Evolutionary conservation across 2,113 vertebrate genomes (phyloP), one percentile per base, ranked within the genome.

Genomic region (Pelecanoides urinatrix): DNA sequence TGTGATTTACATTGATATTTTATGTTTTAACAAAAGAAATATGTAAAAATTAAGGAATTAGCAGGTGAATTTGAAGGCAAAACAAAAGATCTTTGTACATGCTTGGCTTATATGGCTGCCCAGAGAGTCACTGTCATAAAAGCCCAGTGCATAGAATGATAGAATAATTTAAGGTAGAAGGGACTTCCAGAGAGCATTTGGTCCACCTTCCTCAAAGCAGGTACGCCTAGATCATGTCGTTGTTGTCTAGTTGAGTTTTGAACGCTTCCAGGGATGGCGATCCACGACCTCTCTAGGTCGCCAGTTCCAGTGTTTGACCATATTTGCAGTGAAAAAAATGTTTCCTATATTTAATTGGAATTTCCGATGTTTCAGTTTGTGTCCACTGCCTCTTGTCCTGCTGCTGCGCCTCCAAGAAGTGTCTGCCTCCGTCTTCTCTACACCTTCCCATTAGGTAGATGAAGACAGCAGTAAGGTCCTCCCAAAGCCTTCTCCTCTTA

Each of bases 321-420:
- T 62, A 63, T 36, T 49, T 1, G 3, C 47, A 26, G 40, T 42
- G 44, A 20, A 85, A 80, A 67, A 61, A 76, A 45, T 2, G 10
- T 49, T 81, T 71, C 45, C 29, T 53, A 1, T 78, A 45, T 72
- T 84, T 66, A 36, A 18, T 16, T 53, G 30, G 34, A 29, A 67
- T 73, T 78, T 52, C 45, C 30, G 12, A 7, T 34, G n/a, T 88
- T 73, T 25, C 8, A 10, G n/a, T 55, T 44, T 58, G 22, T 50
- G 32, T 52, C 27, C 15, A 2, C 32, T 52, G 44, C 56, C 36
- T 65, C 36, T 76, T 4, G 5, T 61, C 38, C 73, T 88, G 5
- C 67, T 0, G 1, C n/a, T 67, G 32, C 1, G 2, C 53, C 26
- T 84, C 40, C 30, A 18, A 47, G 44, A n/a, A 58, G 29, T 9